phyloP scores from a whole-genome alignment of 2,888 invertebrate species.

The Drosophila paracracens region DNA sequence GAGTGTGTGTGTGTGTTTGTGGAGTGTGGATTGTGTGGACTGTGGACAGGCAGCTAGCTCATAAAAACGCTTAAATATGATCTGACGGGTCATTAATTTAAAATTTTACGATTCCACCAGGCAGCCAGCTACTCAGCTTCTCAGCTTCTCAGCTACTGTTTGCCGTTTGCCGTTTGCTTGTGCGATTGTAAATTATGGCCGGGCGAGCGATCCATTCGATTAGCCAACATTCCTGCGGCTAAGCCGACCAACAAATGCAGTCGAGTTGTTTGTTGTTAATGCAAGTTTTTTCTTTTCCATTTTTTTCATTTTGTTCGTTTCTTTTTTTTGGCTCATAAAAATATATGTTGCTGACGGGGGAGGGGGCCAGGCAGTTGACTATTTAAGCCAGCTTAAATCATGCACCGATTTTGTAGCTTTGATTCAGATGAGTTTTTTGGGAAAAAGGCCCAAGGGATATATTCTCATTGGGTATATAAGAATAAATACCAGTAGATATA shows the following conservation, averaged over 20 bases:
- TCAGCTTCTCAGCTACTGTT: not conserved
- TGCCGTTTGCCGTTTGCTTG: conserved; percentile 51
- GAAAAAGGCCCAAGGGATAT: not conserved
- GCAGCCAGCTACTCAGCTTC: conserved; percentile 66
- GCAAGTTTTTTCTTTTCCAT: conserved; percentile 14
- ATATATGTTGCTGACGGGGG: conserved; percentile 42
- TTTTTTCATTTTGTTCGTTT: not conserved
- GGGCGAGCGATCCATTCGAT: conserved; percentile 61
- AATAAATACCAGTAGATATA: not conserved
- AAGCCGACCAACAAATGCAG: conserved; percentile 20
- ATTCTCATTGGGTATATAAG: not conserved
- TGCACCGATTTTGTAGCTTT: not conserved
- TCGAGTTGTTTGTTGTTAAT: conserved; percentile 39
- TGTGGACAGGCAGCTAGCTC: conserved; percentile 47
- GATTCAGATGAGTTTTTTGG: not conserved
- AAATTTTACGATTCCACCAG: conserved; percentile 79
- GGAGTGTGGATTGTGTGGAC: conserved; percentile 1
- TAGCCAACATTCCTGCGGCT: conserved; percentile 58
- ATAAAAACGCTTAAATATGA: conserved; percentile 83
- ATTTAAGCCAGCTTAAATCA: conserved; percentile 35
- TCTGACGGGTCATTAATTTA: conserved; percentile 83
- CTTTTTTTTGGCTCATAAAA: conserved; percentile 54
- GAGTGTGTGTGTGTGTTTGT: not conserved
- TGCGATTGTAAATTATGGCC: conserved; percentile 83
- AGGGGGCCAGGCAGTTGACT: conserved; percentile 57